Percentiles rank a stretch among this genome's conserved stretches.
Conservation (phyloP, 2,888 invertebrate genomes). For the Heliconius sara region DNA sequence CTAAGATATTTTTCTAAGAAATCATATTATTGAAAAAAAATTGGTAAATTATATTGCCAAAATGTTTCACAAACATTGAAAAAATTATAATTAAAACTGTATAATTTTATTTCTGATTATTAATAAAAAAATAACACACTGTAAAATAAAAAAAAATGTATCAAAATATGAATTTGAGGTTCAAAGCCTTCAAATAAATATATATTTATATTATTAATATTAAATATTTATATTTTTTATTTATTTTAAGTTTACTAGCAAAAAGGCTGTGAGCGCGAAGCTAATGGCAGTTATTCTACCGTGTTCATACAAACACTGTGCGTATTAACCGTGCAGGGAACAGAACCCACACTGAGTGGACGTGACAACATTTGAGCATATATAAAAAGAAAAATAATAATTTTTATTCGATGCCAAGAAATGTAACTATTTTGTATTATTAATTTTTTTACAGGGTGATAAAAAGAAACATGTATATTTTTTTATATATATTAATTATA, state of each 20-base stretch:
- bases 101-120: too few species aligned
- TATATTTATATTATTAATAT: not conserved
- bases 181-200: not conserved
- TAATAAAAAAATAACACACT: too few species aligned
- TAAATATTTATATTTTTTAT: not conserved
- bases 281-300: conserved; percentile 33
- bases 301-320: conserved; percentile 14
- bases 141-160: too few species aligned
- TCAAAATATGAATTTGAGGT: too few species aligned
- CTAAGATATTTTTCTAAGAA: too few species aligned
- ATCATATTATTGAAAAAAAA: too few species aligned
- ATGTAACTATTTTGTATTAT: not conserved
- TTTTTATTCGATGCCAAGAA: not conserved
- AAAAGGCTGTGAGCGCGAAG: conserved; percentile 32
- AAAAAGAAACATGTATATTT: not conserved
- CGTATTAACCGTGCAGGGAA: not conserved
- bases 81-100: too few species aligned
- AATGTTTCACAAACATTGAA: too few species aligned
- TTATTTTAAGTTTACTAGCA: conserved; percentile 22
- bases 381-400: not conserved
- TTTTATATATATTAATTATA: not conserved
- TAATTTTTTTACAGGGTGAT: not conserved
- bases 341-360: not conserved
- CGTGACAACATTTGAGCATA: conserved; percentile 18
- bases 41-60: too few species aligned